These are phyloP conservation scores for Psilopogon haemacephalus DNA, from an alignment of 2,113 vertebrate genomes.

Conservation along the genomic window DNA sequence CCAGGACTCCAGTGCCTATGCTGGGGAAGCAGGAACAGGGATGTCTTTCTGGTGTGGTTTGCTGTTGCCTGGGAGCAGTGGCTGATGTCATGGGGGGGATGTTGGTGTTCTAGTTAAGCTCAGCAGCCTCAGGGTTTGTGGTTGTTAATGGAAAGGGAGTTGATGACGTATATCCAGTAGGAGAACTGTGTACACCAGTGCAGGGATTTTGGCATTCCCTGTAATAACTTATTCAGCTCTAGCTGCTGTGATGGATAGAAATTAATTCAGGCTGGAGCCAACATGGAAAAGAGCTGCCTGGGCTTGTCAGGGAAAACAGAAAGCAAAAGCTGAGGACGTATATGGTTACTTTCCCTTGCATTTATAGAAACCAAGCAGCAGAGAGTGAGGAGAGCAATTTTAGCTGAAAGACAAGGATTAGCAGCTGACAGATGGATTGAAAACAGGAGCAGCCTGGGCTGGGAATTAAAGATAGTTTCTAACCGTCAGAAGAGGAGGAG, in stretches of 20 bases:
- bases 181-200: rapidly evolving
- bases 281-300: background rate
- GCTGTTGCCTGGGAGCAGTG: rapidly evolving
- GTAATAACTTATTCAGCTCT: background rate
- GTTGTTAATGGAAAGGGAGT: background rate
- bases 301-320: background rate
- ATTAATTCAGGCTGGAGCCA: background rate
- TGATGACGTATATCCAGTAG: background rate
- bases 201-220: background rate
- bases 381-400: background rate
- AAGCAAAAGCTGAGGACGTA: background rate
- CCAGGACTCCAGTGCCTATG: background rate
- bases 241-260: rapidly evolving
- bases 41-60: background rate
- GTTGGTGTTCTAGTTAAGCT: background rate
- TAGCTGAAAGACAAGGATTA: background rate
- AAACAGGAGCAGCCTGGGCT: background rate
- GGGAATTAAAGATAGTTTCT: background rate
- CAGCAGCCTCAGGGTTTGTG: background rate
- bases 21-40: background rate
- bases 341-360: background rate
- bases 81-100: background rate
- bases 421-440: background rate
- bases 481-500: background rate
- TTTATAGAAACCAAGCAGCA: background rate